Conservation (phyloP, 2,888 invertebrate genomes). For the Nephrotoma guestfalica region DNA sequence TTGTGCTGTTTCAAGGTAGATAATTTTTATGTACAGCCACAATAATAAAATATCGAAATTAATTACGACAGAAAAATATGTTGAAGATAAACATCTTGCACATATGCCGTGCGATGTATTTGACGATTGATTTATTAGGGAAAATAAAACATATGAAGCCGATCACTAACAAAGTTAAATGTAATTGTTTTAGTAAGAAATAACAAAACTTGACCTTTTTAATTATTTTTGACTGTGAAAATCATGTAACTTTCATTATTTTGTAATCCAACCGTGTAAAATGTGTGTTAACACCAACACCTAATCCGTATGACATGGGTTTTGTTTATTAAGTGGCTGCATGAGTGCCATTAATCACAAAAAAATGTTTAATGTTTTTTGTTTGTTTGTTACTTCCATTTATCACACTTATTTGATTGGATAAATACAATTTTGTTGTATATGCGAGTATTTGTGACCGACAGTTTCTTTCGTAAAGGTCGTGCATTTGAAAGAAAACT, state of each 20-base stretch:
- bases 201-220: neutral
- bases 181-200: neutral
- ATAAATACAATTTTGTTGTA: neutral
- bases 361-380: neutral
- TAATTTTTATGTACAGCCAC: neutral
- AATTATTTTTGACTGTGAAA: neutral
- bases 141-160: neutral
- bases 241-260: neutral
- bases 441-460: neutral
- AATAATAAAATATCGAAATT: neutral
- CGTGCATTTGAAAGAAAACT: neutral
- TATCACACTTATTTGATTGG: neutral
- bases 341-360: neutral
- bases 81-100: neutral
- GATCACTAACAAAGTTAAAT: neutral
- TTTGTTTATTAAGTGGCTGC: neutral
- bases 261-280: neutral
- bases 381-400: neutral
- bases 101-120: neutral
- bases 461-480: neutral
- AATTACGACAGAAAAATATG: neutral
- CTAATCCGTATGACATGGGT: neutral
- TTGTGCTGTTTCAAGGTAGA: neutral
- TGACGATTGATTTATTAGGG: neutral
- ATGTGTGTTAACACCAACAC: neutral